A percentile compares a stretch with the other conserved stretches of the same genome.
phyloP scores from a whole-genome alignment of 2,797 vertebrate genomes.

The Tragelaphus oryx region DNA sequence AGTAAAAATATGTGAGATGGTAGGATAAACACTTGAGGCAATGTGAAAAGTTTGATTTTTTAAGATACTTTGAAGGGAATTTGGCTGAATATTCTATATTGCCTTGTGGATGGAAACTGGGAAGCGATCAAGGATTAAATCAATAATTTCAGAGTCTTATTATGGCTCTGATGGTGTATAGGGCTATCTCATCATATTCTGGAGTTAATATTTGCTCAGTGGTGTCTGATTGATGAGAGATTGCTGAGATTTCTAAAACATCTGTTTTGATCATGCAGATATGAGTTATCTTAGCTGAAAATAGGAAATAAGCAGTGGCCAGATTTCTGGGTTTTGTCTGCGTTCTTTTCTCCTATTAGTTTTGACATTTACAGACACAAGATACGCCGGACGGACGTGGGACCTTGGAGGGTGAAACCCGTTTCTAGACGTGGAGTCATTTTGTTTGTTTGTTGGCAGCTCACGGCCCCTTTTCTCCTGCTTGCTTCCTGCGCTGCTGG shows the following conservation, averaged over 20 bases:
- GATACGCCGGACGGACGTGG: constrained; percentile 3
- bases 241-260: background rate
- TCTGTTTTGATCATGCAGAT: constrained; percentile 16
- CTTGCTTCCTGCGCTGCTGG: background rate
- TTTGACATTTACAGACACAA: constrained; percentile 55
- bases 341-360: background rate
- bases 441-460: background rate
- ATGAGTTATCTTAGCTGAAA: constrained; percentile 22
- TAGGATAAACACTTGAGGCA: background rate
- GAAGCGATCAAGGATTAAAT: background rate
- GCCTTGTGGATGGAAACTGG: background rate
- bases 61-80: background rate
- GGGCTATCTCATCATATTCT: background rate
- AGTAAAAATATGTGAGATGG: background rate
- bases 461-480: background rate
- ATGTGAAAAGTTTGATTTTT: background rate
- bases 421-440: constrained; percentile 29
- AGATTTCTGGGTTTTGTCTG: constrained; percentile 51
- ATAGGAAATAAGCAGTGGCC: constrained; percentile 18
- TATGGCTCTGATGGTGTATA: background rate
- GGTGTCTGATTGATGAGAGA: background rate
- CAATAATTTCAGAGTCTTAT: background rate
- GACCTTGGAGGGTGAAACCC: background rate
- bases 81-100: background rate
- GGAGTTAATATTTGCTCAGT: background rate